These are phyloP conservation scores for Microcebus jonahi DNA, from an alignment of 2,113 vertebrate genomes.

Conservation along the genomic window DNA sequence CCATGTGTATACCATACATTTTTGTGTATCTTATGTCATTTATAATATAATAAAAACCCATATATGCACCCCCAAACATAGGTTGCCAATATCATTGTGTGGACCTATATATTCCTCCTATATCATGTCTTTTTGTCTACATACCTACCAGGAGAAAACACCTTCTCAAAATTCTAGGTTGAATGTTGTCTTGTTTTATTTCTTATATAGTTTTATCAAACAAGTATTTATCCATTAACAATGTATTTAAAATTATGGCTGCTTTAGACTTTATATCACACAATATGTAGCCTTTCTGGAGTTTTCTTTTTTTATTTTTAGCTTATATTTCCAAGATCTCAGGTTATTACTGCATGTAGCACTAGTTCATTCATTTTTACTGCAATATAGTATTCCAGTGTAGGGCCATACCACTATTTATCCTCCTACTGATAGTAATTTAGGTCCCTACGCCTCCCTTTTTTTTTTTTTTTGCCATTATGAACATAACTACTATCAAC, in stretches of 20 bases:
- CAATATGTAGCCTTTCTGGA: not conserved
- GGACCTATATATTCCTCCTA: not conserved
- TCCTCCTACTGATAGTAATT: not conserved
- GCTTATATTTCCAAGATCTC: not conserved
- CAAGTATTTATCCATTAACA: not conserved
- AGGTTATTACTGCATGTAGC: not conserved
- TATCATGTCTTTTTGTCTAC: not conserved
- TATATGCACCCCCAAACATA: not conserved
- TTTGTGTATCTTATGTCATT: not conserved
- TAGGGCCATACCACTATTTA: not conserved
- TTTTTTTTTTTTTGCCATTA: not conserved
- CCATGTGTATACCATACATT: not conserved
- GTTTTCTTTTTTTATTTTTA: not conserved
- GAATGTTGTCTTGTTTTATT: not conserved
- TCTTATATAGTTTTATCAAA: not conserved
- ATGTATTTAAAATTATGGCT: not conserved
- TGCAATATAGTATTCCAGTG: not conserved
- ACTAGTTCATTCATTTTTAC: not conserved
- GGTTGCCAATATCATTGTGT: not conserved
- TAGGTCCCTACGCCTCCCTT: not conserved
- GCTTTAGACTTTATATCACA: not conserved
- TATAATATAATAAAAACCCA: not conserved
- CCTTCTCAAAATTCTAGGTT: not conserved
- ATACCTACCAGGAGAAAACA: not conserved
- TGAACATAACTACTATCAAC: not conserved